Base-by-base conservation (phyloP, 2,888 invertebrate species). In the Drosophila diplacantha region DNA sequence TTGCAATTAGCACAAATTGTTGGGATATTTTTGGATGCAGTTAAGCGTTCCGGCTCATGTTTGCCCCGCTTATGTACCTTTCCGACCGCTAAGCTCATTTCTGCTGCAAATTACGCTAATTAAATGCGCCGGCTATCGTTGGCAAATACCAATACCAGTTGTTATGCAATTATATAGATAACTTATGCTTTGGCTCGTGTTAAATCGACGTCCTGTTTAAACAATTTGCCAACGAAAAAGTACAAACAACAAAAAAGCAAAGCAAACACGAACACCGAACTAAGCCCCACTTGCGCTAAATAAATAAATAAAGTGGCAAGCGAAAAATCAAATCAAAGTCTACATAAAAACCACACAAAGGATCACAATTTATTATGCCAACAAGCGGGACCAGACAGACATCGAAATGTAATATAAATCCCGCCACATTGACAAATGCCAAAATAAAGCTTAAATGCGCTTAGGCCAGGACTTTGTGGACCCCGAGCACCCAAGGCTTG, bases 361-460 rank as follows among this genome's bases (percentile, higher is more conserved):
- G 56, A 81, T 75, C 73, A 72, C 78, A 80, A 82, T 81, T 82
- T 79, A 80, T 80, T 80, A 73, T 64, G 54, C 55, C 71, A 64
- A 53, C 39, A 34, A 54, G 57, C 49, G 49, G 41, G 20, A 22
- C 24, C 57, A 54, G 37, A 46, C 63, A 69, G 56, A 69, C 61
- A 71, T 77, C 59, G 72, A 74, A 71, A 71, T 74, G 61, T 61
- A 67, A 49, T 65, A 71, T 69, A 83, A 81, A 63, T 74, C 80
- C 79, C 68, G 37, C 54, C 66, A 72, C 82, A 83, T 81, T 83
- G 83, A 83, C 79, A 81, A 83, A 81, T 81, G 81, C 76, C 83
- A 75, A 79, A 78, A 81, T 75, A 75, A 75, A 69, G 81, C 81
- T 81, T 75, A 76, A 81, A 79, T 83, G 69, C 71, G 83, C 83